A percentile compares a stretch with the other conserved stretches of the same genome.
Conservation (phyloP, 35 echinoderm and acorn worm species). For the Patiria miniata region DNA sequence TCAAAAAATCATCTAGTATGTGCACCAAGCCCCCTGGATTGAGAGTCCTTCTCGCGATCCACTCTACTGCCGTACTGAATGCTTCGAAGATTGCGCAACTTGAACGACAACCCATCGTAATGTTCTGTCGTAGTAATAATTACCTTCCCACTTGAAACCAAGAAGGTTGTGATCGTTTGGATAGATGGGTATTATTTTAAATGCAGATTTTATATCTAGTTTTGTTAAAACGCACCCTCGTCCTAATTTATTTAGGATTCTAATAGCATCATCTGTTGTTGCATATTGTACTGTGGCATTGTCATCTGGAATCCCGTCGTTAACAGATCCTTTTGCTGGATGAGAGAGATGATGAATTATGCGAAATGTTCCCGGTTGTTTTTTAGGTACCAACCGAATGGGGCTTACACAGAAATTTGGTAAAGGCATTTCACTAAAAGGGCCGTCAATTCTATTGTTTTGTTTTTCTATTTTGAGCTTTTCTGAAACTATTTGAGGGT, state of each 20-base stretch:
- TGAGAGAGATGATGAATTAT: neutral
- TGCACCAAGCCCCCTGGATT: neutral
- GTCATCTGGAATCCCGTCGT: neutral
- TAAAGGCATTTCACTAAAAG: neutral
- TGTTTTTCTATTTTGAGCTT: neutral
- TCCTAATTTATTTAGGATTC: neutral
- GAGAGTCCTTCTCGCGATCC: neutral
- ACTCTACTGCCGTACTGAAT: neutral
- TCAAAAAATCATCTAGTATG: neutral
- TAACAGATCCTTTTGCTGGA: neutral
- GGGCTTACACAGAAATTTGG: neutral
- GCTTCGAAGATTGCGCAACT: neutral
- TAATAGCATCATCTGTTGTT: neutral
- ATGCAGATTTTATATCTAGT: conserved; percentile 6
- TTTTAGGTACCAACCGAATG: neutral
- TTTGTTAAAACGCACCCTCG: no score
- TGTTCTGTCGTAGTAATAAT: neutral
- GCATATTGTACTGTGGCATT: neutral
- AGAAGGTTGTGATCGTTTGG: neutral
- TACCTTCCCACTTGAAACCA: neutral
- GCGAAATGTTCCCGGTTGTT: neutral
- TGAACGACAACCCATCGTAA: neutral
- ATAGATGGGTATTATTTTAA: neutral
- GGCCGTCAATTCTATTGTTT: neutral
- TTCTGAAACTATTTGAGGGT: neutral